Base-by-base conservation (phyloP, 2,797 vertebrate genomes). In the Microctenopoma steveboyesi region DNA sequence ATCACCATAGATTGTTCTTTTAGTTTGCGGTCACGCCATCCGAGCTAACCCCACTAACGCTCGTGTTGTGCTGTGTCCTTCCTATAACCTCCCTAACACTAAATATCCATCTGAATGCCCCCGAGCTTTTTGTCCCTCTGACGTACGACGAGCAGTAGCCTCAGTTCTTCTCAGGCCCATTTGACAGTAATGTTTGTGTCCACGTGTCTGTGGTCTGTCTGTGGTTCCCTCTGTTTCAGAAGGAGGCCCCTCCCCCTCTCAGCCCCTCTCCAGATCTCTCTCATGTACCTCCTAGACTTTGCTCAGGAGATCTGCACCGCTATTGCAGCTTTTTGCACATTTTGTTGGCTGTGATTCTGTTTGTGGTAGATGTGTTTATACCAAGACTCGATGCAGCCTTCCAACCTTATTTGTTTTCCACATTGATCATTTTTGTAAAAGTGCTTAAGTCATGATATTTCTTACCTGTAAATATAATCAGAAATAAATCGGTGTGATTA, bases 151-250 rank as follows among this genome's bases (percentile, higher is more conserved):
- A 67, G 15, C 18, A 46, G 15, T 71, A 15, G 42, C 37, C 22
- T 37, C 33, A 22, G 25, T 71, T 52, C 47, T 47, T 30, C 53
- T 64, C 28, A 30, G 68, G 49, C 72, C 73, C 64, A 47, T 75
- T 71, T 70, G 53, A 68, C 69, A 84, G 87, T 92, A 77, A 83
- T 86, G 0, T 64, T 39, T 63, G 5, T 90, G 62, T 87, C 82
- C 85, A 76, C 78, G 0, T 91, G 78, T 93, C 60, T 90, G 82
- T 91, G 84, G 88, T 87, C 83, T 82, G 76, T 92, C 91, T 93
- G 88, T 94, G 91, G 85, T 94, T 94, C 89, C 89, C 73, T 91
- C 92, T 97, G 82, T 97, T 97, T 78, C 96, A 98, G 97, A 95
- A 86, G 92, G 91, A 94, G 91, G 90, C 91, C 92, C 73, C 81